Evolutionary conservation across 2,797 vertebrate genomes (phyloP).

Genomic region (Graptemys geographica): DNA sequence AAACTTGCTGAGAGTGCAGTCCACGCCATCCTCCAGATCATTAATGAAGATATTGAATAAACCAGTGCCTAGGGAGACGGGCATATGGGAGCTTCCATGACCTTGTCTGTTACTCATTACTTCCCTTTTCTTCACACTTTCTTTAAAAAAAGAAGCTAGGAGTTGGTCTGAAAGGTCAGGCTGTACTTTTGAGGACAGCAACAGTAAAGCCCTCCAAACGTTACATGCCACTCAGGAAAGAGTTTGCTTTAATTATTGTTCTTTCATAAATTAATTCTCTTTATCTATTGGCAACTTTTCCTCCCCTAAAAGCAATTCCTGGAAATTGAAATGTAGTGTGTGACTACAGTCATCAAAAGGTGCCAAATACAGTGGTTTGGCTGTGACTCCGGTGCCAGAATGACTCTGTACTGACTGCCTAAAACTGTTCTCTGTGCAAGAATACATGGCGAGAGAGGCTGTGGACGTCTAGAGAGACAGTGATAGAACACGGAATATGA

Average conservation of each 20-base stretch:
- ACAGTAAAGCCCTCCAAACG: background rate
- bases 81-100: background rate
- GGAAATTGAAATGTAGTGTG: background rate
- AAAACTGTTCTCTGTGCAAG: background rate
- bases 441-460: background rate
- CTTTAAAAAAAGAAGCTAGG: background rate
- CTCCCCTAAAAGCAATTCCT: slow-evolving; percentile 2
- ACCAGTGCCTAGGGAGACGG: background rate
- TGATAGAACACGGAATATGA: background rate
- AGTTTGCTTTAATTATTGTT: background rate
- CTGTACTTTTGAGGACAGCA: slow-evolving; percentile 2
- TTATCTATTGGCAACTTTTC: slow-evolving; percentile 8
- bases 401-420: background rate
- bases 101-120: background rate
- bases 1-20: too few species aligned
- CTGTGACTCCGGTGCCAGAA: too few species aligned
- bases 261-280: slow-evolving; percentile 23
- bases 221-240: background rate
- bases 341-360: background rate
- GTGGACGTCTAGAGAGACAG: background rate
- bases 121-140: background rate
- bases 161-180: slow-evolving; percentile 28
- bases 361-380: background rate
- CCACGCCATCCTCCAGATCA: too few species aligned
- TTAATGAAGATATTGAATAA: too few species aligned